Evolutionary conservation across 2,113 vertebrate species (phyloP).

Genomic region (Ceyx melanurus): DNA sequence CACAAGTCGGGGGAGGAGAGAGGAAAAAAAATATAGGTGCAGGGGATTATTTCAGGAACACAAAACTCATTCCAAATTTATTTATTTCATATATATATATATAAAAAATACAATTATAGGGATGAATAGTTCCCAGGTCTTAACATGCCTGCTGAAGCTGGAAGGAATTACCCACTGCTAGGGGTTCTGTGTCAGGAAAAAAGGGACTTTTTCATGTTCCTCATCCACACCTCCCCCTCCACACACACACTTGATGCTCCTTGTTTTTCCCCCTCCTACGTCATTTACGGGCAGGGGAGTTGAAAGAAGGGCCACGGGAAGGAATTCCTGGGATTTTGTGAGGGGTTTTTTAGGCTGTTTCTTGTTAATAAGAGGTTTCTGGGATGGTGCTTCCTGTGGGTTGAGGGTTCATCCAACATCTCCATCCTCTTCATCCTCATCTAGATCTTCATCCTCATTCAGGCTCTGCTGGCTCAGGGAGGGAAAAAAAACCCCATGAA

Average conservation of each 20-base stretch:
- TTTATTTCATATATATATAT: too few relatives aligned
- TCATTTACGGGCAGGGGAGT: accelerated
- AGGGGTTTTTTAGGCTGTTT: not conserved
- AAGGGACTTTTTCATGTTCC: not conserved
- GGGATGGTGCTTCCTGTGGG: constrained; percentile 17
- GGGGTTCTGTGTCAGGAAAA: not conserved
- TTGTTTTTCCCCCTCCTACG: not conserved
- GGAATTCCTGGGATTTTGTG: accelerated
- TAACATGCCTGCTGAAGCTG: constrained; percentile 8
- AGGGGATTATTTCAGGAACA: too few relatives aligned
- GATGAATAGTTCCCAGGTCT: constrained; percentile 54
- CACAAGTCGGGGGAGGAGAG: not conserved
- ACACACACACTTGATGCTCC: too few relatives aligned
- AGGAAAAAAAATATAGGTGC: not conserved
- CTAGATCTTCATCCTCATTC: too few relatives aligned
- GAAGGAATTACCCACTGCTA: not conserved
- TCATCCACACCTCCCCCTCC: not conserved
- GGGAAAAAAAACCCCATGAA: constrained; percentile 63
- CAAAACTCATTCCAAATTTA: too few relatives aligned
- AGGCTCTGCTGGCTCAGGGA: constrained; percentile 61
- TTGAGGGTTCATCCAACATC: constrained; percentile 50
- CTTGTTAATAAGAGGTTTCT: constrained; percentile 59
- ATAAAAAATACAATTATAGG: not conserved
- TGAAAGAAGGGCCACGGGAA: not conserved
- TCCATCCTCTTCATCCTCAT: not conserved